Evolutionary conservation across 2,888 invertebrate genomes (phyloP).

Genomic region (Fabriciana adippe): DNA sequence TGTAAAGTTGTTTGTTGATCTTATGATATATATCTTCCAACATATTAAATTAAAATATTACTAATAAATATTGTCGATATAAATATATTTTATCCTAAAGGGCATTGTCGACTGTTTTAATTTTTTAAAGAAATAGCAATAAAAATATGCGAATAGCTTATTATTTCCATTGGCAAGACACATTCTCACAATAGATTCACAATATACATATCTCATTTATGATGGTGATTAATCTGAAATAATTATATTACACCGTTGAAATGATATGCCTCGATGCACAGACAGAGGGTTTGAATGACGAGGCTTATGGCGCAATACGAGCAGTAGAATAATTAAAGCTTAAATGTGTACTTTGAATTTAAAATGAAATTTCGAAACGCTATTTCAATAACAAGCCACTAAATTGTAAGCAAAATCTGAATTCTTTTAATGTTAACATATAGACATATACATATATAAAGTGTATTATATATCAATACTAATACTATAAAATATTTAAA

Average conservation of each 20-base stretch:
- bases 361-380: slow-evolving; percentile 3
- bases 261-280: slow-evolving; percentile 33
- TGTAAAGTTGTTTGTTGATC: not conserved
- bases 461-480: too few species aligned
- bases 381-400: slow-evolving; percentile 4
- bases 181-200: slow-evolving; percentile 11
- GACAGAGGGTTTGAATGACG: slow-evolving; percentile 30
- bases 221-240: slow-evolving; percentile 32
- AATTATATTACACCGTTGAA: slow-evolving; percentile 31
- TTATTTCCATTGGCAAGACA: not conserved
- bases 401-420: not conserved
- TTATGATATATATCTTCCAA: too few species aligned
- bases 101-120: not conserved
- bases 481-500: too few species aligned
- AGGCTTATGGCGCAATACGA: slow-evolving; percentile 22
- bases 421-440: not conserved
- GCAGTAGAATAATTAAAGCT: slow-evolving; percentile 20
- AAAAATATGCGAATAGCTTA: not conserved
- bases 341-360: slow-evolving; percentile 13
- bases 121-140: not conserved
- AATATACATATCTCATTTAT: slow-evolving; percentile 24
- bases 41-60: too few species aligned
- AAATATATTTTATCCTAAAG: too few species aligned
- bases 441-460: too few species aligned
- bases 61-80: too few species aligned